Base-by-base conservation (phyloP, 30 jellyfish, hydroid and myxozoan species). In the Hydractinia symbiolongicarpus region DNA sequence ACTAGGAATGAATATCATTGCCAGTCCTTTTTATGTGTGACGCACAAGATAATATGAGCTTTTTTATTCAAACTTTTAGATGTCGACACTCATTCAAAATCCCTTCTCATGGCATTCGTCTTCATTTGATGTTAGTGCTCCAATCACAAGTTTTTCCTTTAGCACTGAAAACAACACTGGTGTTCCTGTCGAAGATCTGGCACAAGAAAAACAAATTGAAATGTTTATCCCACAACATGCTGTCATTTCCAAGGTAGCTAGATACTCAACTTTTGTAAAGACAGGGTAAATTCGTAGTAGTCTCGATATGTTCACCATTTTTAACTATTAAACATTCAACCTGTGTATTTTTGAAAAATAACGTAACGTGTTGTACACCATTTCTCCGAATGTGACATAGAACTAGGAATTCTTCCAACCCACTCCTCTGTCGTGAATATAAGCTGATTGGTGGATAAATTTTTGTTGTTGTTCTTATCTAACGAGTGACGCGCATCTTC, bases 41-140 rank as follows among this genome's bases (percentile, higher is more conserved):
- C 44, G 44, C 44, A 30, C 44, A n/a, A 7, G 7, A 7, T 64
- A 64, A 6, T 1, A 64, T 44, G 19, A 6, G 52, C 40, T 64
- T 64, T 0, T 6, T 64, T 64, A 1, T 13, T 64, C 40, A 6
- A 13, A n/a, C n/a, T 53, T 52, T 7, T 50, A 74, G 83, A 74
- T 74, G 83, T 51, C 66, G 71, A 20, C 83, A 7, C 54, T 74
- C 8, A 50, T 30, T 11, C 61, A 74, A 4, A 74, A 74, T 74
- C 83, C 83, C 9, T 74, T 74, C 61, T 30, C 20, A 49, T 74
- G 61, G 61, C 70, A 74, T 74, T 67, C 83, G 5, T 74, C 83
- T 30, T 55, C 83, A 55, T 50, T 16, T 74, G 83, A 67, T 51
- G 54, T 74, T 44, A 74, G 62, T 11, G 73, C 83, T 8, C 69